phyloP scores from a whole-genome alignment of 2,888 invertebrate genomes.

The Disparrhopalites patrizii region DNA sequence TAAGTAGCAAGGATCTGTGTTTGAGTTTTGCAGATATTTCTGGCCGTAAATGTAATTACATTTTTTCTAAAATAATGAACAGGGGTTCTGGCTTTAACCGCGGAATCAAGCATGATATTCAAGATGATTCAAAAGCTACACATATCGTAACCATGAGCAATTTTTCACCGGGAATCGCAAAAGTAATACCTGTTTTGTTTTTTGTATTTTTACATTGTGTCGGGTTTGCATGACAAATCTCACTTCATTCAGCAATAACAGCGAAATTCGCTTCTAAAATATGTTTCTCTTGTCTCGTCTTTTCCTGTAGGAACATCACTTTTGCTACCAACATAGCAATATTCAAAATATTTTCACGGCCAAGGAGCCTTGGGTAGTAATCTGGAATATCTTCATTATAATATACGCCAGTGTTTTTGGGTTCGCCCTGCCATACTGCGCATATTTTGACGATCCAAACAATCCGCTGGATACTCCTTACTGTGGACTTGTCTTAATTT shows the following conservation, averaged over 20 bases:
- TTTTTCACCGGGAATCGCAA: neutral
- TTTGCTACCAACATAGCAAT: conserved; percentile 3
- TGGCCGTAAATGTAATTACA: neutral
- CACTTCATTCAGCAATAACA: neutral
- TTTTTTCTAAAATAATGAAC: neutral
- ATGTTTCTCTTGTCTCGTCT: neutral
- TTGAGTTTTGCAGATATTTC: neutral
- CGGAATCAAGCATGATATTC: neutral
- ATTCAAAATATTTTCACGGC: conserved; percentile 8
- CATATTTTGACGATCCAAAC: conserved; percentile 20
- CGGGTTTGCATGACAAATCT: neutral
- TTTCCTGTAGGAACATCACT: conserved; percentile 13
- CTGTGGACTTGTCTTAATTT: neutral
- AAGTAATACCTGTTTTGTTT: neutral
- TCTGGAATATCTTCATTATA: conserved; percentile 31
- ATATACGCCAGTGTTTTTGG: conserved; percentile 15
- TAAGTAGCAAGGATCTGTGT: neutral
- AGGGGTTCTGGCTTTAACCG: conserved; percentile 9
- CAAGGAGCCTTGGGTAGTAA: neutral
- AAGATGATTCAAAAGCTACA: conserved; percentile 9
- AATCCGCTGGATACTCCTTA: neutral
- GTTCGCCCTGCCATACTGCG: conserved; percentile 34
- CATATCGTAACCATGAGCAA: conserved; percentile 1
- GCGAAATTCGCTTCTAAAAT: neutral
- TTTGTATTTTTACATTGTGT: neutral